Evolutionary conservation across 2,888 invertebrate species (phyloP), one percentile per base, ranked within the genome.

Genomic region (Eupithecia subumbrata): DNA sequence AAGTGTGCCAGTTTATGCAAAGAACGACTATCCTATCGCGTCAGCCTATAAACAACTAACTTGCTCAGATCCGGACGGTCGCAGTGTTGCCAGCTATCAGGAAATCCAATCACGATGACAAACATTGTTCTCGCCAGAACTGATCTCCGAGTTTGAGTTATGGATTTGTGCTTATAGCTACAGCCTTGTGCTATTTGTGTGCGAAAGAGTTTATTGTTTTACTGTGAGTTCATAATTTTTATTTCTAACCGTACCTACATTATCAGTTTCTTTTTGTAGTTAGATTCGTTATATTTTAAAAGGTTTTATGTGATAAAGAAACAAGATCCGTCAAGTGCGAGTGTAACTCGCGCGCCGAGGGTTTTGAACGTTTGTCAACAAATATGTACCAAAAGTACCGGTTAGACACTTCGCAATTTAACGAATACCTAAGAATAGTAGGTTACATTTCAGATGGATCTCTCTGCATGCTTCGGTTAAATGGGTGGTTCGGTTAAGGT

Each of bases 71-170:
- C 82, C 83, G 84, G 81, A 76, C 79, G 74, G 68, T 80, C 78
- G 25, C 64, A 72, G 71, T 82, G 84, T 83, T 83, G 76, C 75
- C 76, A 76, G 77, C 43, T 86, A 85, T 86, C 88, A 84, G 74
- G 80, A 79, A 83, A 84, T 84, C 85, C 88, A 89, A 89, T 90
- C 87, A 82, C 82, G 72, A 68, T 74, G 77, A 83, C 80, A 87
- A 89, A 88, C 84, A 87, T 83, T 86, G 85, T 85, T 84, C 78
- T 75, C 67, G 45, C 34, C 71, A 72, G 68, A 80, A 56, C 75
- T 77, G 79, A 81, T 82, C 81, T 82, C 84, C 79, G 60, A 80
- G 78, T 82, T 81, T 82, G 77, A 82, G 78, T 68, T 77, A 64
- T 69, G 77, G 75, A 69, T 72, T 64, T 76, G 66, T 69, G 45